Base-by-base conservation (phyloP, 2,113 vertebrate species). In the Raja brachyura region DNA sequence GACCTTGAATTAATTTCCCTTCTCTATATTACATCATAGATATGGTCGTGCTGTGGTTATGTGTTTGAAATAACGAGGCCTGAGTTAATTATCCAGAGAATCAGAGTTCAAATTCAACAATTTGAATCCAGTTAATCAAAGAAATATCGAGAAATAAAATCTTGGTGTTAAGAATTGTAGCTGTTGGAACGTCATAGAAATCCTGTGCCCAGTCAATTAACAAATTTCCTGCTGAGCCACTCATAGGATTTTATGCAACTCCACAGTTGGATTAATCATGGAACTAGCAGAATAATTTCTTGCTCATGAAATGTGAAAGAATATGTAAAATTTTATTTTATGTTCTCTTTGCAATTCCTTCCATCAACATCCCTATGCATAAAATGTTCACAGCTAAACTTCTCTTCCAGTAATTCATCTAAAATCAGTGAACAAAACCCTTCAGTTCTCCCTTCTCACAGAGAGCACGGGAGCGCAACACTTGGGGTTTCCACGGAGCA, bases 101-200 rank as follows among this genome's bases (percentile, higher is more conserved):
- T 9, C 8, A 22, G 48, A 56, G 14, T 83, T 83, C 79, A 83
- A 25, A 8, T 56, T 83, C 25, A 48, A 83, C 48, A 83, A 83
- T 83, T 56, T 83, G 48, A 83, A 25, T 83, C 79, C 79, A 83
- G 79, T 25, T 83, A 56, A 83, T 2, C 39, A 83, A 83, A 79
- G 10, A 56, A 54, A 83, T 9, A 22, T 48, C 39, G 48, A 9
- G 39, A 25, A 83, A 56, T 83, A 56, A 56, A 83, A 25, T 18
- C 8, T 22, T 83, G 79, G 20, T 83, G 48, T 83, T 48, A 56
- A 8, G 22, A 75, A 75, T 7, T 9, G 70, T 73, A 28, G 13
- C 31, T 48, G 77, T 78, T 39, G 13, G 77, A 78, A 16, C 20
- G 33, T 78, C 18, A 16, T 78, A 78, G 39, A 78, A 78, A 73